Conservation (phyloP, 2,888 invertebrate species). For the Andricus curvator region DNA sequence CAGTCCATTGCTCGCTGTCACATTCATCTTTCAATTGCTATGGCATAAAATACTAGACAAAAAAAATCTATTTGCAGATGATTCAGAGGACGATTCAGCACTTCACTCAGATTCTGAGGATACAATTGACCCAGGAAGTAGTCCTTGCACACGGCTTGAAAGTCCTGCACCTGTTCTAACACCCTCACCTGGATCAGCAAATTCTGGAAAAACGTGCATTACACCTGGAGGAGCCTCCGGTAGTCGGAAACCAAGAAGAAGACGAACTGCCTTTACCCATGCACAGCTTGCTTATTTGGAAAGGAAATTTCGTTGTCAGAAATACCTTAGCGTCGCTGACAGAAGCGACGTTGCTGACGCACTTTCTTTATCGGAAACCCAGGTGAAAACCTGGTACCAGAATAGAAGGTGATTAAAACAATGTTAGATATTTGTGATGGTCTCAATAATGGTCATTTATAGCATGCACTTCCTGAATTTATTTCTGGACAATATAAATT, state of each 20-base stretch:
- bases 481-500: too few species aligned
- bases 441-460: too few species aligned
- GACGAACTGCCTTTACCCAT: conserved; percentile 95
- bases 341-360: conserved; percentile 95
- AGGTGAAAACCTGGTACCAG: conserved; percentile 98
- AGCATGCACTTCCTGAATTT: too few species aligned
- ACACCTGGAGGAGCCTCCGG: conserved; percentile 76
- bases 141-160: conserved; percentile 72
- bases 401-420: conserved; percentile 85
- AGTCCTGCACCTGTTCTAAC: conserved; percentile 70
- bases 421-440: background rate
- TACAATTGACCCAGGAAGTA: conserved; percentile 77
- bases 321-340: conserved; percentile 95
- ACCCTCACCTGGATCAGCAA: conserved; percentile 68
- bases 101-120: conserved; percentile 76
- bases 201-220: conserved; percentile 61
- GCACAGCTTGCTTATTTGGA: conserved; percentile 95
- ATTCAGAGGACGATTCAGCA: conserved; percentile 76
- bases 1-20: too few species aligned
- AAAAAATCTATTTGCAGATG: conserved; percentile 62
- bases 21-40: background rate
- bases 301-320: conserved; percentile 94
- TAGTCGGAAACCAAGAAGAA: conserved; percentile 89
- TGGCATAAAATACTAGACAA: background rate
- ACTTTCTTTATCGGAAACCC: conserved; percentile 93